These are phyloP conservation scores for Beris chalybata DNA, from an alignment of 2,888 invertebrate species.

Conservation along the genomic window DNA sequence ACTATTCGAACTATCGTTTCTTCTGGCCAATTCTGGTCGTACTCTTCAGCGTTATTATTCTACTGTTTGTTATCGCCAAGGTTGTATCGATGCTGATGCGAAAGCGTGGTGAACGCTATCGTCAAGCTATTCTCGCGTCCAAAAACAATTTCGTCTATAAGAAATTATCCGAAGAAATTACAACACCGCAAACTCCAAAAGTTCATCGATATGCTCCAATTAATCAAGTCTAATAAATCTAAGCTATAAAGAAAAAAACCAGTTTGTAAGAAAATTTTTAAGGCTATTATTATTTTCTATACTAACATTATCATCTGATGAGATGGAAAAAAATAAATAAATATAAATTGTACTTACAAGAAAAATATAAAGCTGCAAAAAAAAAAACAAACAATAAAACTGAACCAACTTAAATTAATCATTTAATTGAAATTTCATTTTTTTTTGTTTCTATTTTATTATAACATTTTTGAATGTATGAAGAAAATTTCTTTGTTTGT, in stretches of 20 bases:
- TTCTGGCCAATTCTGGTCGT: conserved; percentile 64
- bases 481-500: too few species aligned
- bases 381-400: too few species aligned
- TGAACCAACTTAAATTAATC: too few species aligned
- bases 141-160: conserved; percentile 69
- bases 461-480: too few species aligned
- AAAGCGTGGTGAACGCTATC: conserved; percentile 57
- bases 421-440: too few species aligned
- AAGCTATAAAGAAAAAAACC: conserved; percentile 7
- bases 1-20: conserved; percentile 59
- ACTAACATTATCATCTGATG: conserved; percentile 8
- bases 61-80: conserved; percentile 61
- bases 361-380: too few species aligned
- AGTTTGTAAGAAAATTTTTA: conserved; percentile 17
- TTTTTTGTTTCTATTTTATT: too few species aligned
- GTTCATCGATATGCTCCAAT: conserved; percentile 66
- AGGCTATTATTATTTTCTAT: conserved; percentile 7
- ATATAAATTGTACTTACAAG: too few species aligned
- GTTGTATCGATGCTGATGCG: conserved; percentile 60
- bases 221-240: conserved; percentile 54
- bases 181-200: conserved; percentile 62
- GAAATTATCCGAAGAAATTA: conserved; percentile 74
- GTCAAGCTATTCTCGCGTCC: conserved; percentile 54
- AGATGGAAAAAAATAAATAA: too few species aligned
- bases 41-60: conserved; percentile 60